Evolutionary conservation across 2,888 invertebrate genomes (phyloP).

Genomic region (Lutraria lutraria): DNA sequence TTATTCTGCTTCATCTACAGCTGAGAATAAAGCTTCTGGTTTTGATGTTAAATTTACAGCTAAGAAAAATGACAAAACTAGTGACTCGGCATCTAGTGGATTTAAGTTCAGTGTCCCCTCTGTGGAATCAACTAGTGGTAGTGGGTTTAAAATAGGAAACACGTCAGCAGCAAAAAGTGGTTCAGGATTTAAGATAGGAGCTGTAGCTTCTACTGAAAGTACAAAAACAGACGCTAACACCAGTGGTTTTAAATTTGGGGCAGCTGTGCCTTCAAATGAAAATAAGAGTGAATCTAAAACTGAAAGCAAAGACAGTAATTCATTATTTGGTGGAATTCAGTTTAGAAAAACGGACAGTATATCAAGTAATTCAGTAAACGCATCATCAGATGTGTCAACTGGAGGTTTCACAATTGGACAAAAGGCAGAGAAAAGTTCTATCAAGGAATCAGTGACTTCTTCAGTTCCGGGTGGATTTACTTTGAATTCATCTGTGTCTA

Average conservation of each 20-base stretch:
- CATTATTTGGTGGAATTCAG: slow-evolving; percentile 50
- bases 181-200: slow-evolving; percentile 60
- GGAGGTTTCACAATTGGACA: slow-evolving; percentile 42
- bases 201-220: slow-evolving; percentile 24
- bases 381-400: slow-evolving; percentile 35
- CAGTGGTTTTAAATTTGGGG: slow-evolving; percentile 62
- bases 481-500: slow-evolving; percentile 32
- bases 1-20: slow-evolving; percentile 35
- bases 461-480: slow-evolving; percentile 51
- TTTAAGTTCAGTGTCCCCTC: slow-evolving; percentile 48
- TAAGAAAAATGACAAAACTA: not conserved
- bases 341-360: slow-evolving; percentile 44
- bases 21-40: slow-evolving; percentile 30
- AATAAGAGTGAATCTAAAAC: slow-evolving; percentile 28
- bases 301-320: slow-evolving; percentile 28
- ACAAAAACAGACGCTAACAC: slow-evolving; percentile 32
- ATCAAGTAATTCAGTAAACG: slow-evolving; percentile 27
- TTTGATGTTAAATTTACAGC: slow-evolving; percentile 8
- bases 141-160: slow-evolving; percentile 60
- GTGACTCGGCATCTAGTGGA: slow-evolving; percentile 38
- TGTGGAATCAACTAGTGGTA: slow-evolving; percentile 12
- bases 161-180: not conserved
- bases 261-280: slow-evolving; percentile 29
- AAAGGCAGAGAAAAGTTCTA: slow-evolving; percentile 26
- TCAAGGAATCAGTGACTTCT: slow-evolving; percentile 39